These are phyloP conservation scores for Neogobius melanostomus DNA, from an alignment of 2,113 vertebrate genomes.

Conservation along the genomic window DNA sequence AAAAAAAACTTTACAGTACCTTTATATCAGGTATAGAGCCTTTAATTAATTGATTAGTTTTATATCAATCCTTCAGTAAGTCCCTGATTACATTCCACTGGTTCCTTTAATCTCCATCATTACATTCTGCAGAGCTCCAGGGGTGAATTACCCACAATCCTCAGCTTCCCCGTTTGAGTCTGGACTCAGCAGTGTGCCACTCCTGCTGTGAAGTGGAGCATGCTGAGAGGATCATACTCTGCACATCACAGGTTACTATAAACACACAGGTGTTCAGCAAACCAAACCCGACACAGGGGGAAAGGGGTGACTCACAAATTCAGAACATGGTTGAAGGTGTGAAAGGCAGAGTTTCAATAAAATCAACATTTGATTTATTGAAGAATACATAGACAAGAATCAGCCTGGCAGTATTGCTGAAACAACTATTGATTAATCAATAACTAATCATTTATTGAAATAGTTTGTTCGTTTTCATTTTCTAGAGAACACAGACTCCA, in stretches of 20 bases:
- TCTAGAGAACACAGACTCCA: too few species aligned
- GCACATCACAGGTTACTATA: background rate
- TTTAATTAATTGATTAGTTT: background rate
- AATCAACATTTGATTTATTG: too few species aligned
- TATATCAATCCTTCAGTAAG: background rate
- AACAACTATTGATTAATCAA: too few species aligned
- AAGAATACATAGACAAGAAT: too few species aligned
- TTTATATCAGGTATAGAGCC: background rate
- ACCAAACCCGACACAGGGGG: too few species aligned
- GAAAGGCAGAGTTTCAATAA: too few species aligned
- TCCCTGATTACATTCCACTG: background rate
- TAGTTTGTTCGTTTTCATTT: too few species aligned
- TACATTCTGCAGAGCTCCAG: background rate
- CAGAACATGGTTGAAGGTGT: background rate
- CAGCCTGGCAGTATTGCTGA: too few species aligned
- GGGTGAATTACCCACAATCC: background rate
- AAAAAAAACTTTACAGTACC: too few species aligned
- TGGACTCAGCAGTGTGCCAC: background rate
- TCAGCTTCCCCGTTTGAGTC: background rate
- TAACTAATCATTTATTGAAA: too few species aligned
- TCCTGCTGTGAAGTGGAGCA: background rate
- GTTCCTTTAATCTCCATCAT: background rate
- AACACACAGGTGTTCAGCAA: background rate
- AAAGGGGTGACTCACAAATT: background rate
- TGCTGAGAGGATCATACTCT: background rate